A percentile compares a stretch with the other conserved stretches of the same genome.
These are phyloP conservation scores for Bellardia pandia DNA, from an alignment of 2,888 invertebrate genomes.

Conservation along the genomic window DNA sequence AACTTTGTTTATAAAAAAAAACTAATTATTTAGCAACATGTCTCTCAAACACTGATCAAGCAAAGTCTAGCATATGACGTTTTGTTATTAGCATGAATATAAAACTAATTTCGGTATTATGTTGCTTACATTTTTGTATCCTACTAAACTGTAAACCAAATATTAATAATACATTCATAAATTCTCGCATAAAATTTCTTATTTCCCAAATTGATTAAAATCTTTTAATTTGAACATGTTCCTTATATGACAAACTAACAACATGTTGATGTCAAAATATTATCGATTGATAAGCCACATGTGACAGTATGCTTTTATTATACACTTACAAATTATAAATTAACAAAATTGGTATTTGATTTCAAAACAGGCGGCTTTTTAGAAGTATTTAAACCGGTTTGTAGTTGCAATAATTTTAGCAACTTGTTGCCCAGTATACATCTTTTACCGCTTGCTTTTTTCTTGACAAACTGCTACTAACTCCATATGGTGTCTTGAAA, in stretches of 20 bases:
- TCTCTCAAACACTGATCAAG: no score
- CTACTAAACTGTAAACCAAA: no score
- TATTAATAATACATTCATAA: no score
- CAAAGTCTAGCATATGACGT: no score
- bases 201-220: neutral
- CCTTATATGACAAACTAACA: neutral
- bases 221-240: neutral
- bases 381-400: slow-evolving; percentile 28
- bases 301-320: neutral
- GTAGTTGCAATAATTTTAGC: neutral
- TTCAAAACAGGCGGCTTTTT: slow-evolving; percentile 31
- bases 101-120: no score
- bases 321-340: neutral
- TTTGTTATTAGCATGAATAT: no score
- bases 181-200: neutral
- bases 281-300: neutral
- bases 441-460: slow-evolving; percentile 19
- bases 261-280: neutral
- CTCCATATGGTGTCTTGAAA: slow-evolving; percentile 10
- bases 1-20: no score
- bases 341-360: slow-evolving; percentile 11
- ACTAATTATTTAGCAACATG: no score
- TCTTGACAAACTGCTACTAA: slow-evolving; percentile 29
- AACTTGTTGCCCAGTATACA: slow-evolving; percentile 23
- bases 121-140: no score